Evolutionary conservation across 2,888 invertebrate genomes (phyloP).

Genomic region (Lycophotia porphyrea): DNA sequence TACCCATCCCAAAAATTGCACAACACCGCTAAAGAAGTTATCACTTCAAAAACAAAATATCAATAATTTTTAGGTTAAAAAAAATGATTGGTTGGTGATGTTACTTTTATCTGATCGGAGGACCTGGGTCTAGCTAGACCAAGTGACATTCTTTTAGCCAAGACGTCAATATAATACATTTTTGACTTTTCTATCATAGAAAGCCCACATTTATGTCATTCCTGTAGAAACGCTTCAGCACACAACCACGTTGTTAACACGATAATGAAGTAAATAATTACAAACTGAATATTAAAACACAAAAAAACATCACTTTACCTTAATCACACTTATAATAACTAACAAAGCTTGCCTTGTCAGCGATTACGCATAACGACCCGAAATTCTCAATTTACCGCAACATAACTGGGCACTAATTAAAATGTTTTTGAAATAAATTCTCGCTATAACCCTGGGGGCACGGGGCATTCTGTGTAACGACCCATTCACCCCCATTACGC

Average conservation of each 20-base stretch:
- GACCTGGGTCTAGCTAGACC: too few species aligned
- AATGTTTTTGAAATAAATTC: constrained; percentile 59
- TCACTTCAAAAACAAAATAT: too few species aligned
- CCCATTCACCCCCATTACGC: constrained; percentile 47
- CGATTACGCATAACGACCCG: constrained; percentile 36
- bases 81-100: too few species aligned
- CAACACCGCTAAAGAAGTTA: too few species aligned
- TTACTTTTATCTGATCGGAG: too few species aligned
- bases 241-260: background rate
- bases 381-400: constrained; percentile 37
- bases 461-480: constrained; percentile 42
- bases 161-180: too few species aligned
- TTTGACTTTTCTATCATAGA: too few species aligned
- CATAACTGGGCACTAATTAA: constrained; percentile 52
- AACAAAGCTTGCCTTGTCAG: constrained; percentile 40
- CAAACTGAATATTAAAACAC: constrained; percentile 10
- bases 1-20: too few species aligned
- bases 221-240: background rate
- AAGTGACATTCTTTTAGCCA: too few species aligned
- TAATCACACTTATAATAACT: constrained; percentile 22
- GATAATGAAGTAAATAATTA: background rate
- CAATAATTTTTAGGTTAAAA: too few species aligned
- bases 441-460: constrained; percentile 33
- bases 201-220: background rate
- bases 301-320: background rate